Evolutionary conservation across 2,113 vertebrate genomes (phyloP), one percentile per base, ranked within the genome.

Genomic region (Lucifuga dentata): DNA sequence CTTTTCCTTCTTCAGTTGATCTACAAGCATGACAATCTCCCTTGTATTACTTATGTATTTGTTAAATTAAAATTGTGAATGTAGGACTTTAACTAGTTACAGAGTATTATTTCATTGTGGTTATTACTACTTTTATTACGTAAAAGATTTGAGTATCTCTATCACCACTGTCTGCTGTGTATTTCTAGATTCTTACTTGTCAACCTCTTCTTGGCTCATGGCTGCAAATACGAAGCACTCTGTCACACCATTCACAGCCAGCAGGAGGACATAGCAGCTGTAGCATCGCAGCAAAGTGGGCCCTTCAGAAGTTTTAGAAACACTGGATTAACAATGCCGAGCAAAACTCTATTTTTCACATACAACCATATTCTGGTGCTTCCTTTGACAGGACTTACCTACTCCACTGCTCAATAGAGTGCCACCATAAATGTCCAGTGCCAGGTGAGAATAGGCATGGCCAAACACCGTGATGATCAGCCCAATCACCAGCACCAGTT

Each of bases 211-310:
- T 82, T 97, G 95, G 85, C 95, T 96, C 98, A 99, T 99, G 55
- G 94, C 93, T 78, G 97, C 97, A 91, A 94, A 99, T 0, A 95
- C 95, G 73, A 99, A 99, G 73, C 98, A 99, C 80, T 99, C 98
- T 0, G 96, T 96, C 33, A 99, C 88, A 29, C 98, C 98, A 35
- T 98, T 99, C 52, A 98, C 64, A 71, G 97, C 97, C 53, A 99
- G 93, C 48, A 99, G 93, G 4, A 99, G 90, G 45, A 99, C 97
- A 21, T 99, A 99, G 20, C 94, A 60, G 1, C 95, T 96, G 67
- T 96, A 98, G 81, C 90, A 95, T 20, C 93, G 89, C 57, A 99
- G 91, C 48, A 99, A 91, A 69, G 81, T 63, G 23, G 98, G 96
- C 65, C 98, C 97, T 99, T 80, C 15, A 71, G 16, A 17, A 56